Conservation (phyloP, 2,797 vertebrate species). For the Tapera naevia region DNA sequence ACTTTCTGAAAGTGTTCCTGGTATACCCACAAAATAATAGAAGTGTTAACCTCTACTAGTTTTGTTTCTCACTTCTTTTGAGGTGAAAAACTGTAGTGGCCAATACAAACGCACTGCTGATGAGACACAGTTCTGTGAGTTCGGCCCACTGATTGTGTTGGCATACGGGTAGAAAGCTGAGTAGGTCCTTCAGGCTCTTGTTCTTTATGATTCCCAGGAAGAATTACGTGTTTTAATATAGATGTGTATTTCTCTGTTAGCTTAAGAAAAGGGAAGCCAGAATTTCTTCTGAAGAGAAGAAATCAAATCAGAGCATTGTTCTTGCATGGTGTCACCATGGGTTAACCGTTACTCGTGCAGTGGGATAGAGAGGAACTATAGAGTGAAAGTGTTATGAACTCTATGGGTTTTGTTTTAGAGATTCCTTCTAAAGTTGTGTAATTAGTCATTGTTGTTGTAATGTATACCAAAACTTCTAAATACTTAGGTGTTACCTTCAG, state of each 20-base stretch:
- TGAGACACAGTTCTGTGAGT: not conserved
- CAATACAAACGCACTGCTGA: not conserved
- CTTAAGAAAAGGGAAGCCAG: not conserved
- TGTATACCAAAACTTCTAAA: not conserved
- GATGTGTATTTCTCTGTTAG: not conserved
- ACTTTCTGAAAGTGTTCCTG: not conserved
- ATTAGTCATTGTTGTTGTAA: not conserved
- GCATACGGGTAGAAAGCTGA: not conserved
- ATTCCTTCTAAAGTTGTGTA: not conserved
- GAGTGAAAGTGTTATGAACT: not conserved
- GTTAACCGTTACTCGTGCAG: not conserved
- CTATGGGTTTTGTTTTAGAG: not conserved
- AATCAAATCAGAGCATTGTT: not conserved
- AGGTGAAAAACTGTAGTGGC: not conserved
- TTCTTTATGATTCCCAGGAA: not conserved
- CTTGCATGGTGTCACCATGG: not conserved
- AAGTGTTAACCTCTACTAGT: slow-evolving; percentile 52
- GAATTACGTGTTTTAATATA: not conserved
- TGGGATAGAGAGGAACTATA: not conserved
- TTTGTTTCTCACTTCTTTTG: slow-evolving; percentile 36
- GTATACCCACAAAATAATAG: not conserved
- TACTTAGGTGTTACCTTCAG: not conserved
- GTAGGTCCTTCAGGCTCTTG: not conserved
- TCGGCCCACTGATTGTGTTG: not conserved
- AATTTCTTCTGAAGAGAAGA: not conserved